Conservation (phyloP, 1,140 invertebrate species). For the Periplaneta americana region DNA sequence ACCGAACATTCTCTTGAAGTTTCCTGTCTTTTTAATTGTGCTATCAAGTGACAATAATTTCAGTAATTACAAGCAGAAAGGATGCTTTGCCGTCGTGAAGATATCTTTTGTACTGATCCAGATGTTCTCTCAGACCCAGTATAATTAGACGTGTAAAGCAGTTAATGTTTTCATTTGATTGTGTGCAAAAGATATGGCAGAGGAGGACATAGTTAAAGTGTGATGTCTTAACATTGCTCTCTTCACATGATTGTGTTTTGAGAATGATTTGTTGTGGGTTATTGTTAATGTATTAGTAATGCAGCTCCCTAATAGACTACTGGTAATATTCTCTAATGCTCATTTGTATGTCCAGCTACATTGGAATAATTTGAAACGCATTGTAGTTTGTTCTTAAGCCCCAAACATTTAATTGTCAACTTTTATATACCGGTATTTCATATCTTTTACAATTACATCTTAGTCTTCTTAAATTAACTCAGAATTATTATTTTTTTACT, state of each 20-base stretch:
- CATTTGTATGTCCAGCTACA: no score
- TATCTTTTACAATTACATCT: no score
- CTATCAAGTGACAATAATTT: not conserved
- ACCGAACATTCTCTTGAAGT: not conserved
- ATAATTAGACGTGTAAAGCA: not conserved
- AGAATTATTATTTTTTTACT: no score
- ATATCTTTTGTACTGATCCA: not conserved
- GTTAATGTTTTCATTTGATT: not conserved
- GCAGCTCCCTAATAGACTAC: no score
- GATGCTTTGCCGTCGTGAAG: not conserved
- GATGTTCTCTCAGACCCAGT: not conserved
- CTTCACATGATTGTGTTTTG: not conserved
- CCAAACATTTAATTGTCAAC: no score
- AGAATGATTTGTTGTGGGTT: not conserved
- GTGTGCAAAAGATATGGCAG: not conserved
- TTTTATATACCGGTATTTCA: no score
- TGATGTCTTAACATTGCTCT: not conserved
- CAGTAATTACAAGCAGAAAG: not conserved
- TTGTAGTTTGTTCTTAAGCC: no score
- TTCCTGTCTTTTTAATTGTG: not conserved
- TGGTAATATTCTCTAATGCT: no score
- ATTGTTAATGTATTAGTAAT: not conserved
- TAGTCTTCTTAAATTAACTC: no score
- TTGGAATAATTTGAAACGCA: no score
- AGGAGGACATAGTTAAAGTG: not conserved